phyloP scores from a whole-genome alignment of 2,113 vertebrate genomes.

The Ctenodactylus gundi region DNA sequence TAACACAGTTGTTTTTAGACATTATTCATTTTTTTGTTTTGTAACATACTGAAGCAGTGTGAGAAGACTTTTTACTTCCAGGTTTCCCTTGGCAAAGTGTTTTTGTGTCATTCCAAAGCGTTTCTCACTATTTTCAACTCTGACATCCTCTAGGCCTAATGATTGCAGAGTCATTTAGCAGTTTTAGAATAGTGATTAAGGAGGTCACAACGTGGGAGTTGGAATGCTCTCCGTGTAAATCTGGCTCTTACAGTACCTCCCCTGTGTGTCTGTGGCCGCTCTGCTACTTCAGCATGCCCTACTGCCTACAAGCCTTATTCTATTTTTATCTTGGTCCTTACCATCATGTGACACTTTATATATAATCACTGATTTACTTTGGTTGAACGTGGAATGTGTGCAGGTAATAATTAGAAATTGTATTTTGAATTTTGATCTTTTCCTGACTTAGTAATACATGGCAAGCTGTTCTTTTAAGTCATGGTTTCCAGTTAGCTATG shows the following conservation, averaged over 20 bases:
- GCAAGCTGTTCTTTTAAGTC: background rate
- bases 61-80: background rate
- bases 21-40: background rate
- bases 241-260: too few relatives aligned
- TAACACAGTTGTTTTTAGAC: background rate
- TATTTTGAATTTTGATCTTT: background rate
- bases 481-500: background rate
- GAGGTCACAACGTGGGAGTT: background rate
- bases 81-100: background rate
- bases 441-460: background rate
- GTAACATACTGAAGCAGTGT: background rate
- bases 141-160: background rate
- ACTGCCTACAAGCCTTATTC: background rate
- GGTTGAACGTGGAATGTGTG: background rate
- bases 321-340: background rate
- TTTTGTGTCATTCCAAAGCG: background rate
- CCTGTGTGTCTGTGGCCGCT: background rate
- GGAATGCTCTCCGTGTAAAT: background rate
- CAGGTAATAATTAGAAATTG: background rate
- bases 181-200: background rate
- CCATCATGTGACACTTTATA: background rate
- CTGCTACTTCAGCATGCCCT: background rate
- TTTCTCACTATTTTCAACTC: background rate
- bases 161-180: background rate
- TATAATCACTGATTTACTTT: background rate